Evolutionary conservation across 1,140 invertebrate species (phyloP).

Genomic region (Meloidogyne hapla): DNA sequence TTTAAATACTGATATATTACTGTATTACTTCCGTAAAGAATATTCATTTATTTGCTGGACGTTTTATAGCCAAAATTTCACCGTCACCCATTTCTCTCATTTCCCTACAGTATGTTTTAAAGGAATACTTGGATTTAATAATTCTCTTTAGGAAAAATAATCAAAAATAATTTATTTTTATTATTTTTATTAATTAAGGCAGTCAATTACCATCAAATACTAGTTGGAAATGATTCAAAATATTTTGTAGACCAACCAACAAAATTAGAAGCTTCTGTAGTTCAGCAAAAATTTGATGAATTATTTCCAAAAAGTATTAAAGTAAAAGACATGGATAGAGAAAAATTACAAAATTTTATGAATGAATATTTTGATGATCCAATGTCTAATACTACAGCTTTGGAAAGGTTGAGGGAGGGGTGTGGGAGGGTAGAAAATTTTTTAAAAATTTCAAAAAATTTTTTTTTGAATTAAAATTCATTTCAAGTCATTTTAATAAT

Average conservation of each 20-base stretch:
- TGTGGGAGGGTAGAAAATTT: not conserved
- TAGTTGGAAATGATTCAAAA: conserved; percentile 73
- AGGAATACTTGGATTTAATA: too few species aligned
- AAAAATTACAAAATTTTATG: conserved; percentile 42
- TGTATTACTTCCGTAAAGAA: too few species aligned
- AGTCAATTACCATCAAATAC: conserved; percentile 9
- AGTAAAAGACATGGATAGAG: conserved; percentile 24
- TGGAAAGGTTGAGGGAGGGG: not conserved
- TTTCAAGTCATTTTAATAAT: too few species aligned
- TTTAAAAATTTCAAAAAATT: not conserved
- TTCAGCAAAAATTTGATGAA: conserved; percentile 20
- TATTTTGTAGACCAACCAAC: conserved; percentile 82
- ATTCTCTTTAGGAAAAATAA: not conserved
- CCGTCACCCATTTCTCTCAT: too few species aligned
- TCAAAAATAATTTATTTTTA: too few species aligned
- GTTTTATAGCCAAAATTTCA: too few species aligned
- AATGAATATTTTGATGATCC: conserved; percentile 37
- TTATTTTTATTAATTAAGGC: not conserved
- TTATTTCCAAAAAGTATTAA: conserved; percentile 16
- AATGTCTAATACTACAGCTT: not conserved
- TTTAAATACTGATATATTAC: too few species aligned
- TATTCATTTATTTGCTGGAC: too few species aligned
- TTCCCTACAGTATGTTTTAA: too few species aligned
- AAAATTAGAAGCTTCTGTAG: not conserved
- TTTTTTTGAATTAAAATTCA: too few species aligned